Percentiles rank a stretch among this genome's conserved stretches.
Conservation (phyloP, 1,140 invertebrate genomes). For the Drosophila yakuba region DNA sequence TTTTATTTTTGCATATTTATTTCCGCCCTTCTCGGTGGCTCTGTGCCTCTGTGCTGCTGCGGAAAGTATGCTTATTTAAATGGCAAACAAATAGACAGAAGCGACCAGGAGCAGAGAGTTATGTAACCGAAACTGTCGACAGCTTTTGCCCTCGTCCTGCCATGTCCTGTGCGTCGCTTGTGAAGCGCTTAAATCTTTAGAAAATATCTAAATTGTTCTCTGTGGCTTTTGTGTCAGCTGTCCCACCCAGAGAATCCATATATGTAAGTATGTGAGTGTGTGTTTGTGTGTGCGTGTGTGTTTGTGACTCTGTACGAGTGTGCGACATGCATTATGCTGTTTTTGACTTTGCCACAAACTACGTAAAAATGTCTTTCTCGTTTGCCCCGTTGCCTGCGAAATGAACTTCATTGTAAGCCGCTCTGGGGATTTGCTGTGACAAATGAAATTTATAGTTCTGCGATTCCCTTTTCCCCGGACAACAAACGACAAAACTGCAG, state of each 20-base stretch:
- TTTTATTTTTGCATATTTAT: constrained; percentile 25
- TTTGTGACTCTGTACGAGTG: constrained; percentile 14
- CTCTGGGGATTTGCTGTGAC: constrained; percentile 75
- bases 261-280: no score
- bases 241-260: constrained; percentile 56
- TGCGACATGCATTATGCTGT: constrained; percentile 77
- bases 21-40: constrained; percentile 10
- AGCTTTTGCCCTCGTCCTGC: constrained; percentile 48
- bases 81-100: constrained; percentile 70
- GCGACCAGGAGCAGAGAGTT: constrained; percentile 20
- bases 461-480: constrained; percentile 29
- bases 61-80: constrained; percentile 78
- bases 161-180: constrained; percentile 46
- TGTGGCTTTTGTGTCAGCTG: constrained; percentile 79
- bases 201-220: constrained; percentile 83
- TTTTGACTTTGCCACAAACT: constrained; percentile 81
- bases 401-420: constrained; percentile 76
- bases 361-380: constrained; percentile 69
- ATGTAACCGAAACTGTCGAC: constrained; percentile 66
- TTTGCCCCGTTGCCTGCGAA: constrained; percentile 46
- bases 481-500: constrained; percentile 50
- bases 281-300: background rate
- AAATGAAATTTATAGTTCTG: constrained; percentile 81
- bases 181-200: constrained; percentile 76
- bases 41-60: no score